A percentile compares a stretch with the other conserved stretches of the same genome.
phyloP scores from a whole-genome alignment of 2,113 vertebrate species.

The Platichthys stellatus region DNA sequence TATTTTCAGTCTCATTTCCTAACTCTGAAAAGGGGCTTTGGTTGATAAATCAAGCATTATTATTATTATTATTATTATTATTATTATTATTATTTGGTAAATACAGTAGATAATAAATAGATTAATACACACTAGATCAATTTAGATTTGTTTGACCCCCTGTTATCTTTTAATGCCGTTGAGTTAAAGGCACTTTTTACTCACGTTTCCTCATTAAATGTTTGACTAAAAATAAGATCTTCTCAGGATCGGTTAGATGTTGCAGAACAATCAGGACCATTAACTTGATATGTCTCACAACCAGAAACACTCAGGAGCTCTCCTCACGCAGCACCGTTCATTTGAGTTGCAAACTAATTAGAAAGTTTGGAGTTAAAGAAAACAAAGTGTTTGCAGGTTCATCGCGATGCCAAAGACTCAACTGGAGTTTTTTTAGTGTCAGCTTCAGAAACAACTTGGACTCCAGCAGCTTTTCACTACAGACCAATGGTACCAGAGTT shows the following conservation, averaged over 20 bases:
- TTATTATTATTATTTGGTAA: too few species aligned
- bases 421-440: too few species aligned
- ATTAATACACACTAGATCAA: not conserved
- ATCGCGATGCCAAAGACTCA: too few species aligned
- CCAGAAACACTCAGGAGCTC: slow-evolving; percentile 26
- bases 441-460: too few species aligned
- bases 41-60: too few species aligned
- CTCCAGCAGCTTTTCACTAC: not conserved
- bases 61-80: too few species aligned
- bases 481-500: slow-evolving; percentile 3
- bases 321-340: not conserved
- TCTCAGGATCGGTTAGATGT: not conserved
- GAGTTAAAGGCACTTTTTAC: too few species aligned
- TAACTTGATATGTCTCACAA: slow-evolving; percentile 31
- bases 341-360: slow-evolving; percentile 44
- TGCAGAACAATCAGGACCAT: slow-evolving; percentile 26
- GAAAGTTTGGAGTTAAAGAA: not conserved
- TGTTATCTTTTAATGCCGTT: not conserved
- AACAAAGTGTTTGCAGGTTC: too few species aligned
- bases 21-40: too few species aligned
- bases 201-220: too few species aligned
- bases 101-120: too few species aligned
- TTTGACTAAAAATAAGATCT: not conserved
- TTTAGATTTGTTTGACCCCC: not conserved
- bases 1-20: not conserved